These are phyloP conservation scores for Cephus rjabovi DNA, from an alignment of 2,888 invertebrate species.

Conservation along the genomic window DNA sequence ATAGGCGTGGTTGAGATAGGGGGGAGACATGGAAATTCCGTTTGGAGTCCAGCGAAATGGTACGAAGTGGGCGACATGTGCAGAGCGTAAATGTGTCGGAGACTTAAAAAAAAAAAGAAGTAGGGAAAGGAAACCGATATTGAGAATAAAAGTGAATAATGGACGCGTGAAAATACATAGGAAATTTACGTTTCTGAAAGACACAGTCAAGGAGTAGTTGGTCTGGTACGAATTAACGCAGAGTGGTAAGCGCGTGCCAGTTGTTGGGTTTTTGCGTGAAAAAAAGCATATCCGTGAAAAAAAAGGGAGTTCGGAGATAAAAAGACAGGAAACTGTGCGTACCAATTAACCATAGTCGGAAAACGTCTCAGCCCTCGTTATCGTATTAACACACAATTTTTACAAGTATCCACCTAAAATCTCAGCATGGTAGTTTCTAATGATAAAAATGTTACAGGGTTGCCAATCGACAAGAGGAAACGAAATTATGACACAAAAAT, in stretches of 20 bases:
- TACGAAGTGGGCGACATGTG: constrained; percentile 23
- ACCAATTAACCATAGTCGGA: constrained; percentile 16
- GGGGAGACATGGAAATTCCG: neutral
- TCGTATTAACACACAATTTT: no score
- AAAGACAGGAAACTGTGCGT: constrained; percentile 17
- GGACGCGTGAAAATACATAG: constrained; percentile 1
- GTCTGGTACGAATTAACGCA: constrained; percentile 44
- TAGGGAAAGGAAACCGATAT: constrained; percentile 2
- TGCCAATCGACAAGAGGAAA: no score
- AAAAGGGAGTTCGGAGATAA: constrained; percentile 12
- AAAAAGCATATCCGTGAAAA: constrained; percentile 17
- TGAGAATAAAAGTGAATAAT: neutral
- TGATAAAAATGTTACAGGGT: neutral
- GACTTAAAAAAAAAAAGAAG: neutral
- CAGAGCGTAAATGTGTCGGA: constrained; percentile 11
- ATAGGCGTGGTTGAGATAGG: constrained; percentile 32
- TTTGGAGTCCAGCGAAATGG: constrained; percentile 1
- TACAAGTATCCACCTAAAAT: no score
- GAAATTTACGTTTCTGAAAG: neutral
- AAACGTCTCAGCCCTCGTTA: neutral
- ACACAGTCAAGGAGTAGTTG: neutral
- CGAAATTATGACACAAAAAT: neutral
- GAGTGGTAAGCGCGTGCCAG: constrained; percentile 38
- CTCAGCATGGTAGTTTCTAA: neutral
- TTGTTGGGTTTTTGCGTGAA: neutral